These are phyloP conservation scores for Porites cylindrica DNA, from an alignment of 92 coral and sea anemone genomes.

Conservation along the genomic window DNA sequence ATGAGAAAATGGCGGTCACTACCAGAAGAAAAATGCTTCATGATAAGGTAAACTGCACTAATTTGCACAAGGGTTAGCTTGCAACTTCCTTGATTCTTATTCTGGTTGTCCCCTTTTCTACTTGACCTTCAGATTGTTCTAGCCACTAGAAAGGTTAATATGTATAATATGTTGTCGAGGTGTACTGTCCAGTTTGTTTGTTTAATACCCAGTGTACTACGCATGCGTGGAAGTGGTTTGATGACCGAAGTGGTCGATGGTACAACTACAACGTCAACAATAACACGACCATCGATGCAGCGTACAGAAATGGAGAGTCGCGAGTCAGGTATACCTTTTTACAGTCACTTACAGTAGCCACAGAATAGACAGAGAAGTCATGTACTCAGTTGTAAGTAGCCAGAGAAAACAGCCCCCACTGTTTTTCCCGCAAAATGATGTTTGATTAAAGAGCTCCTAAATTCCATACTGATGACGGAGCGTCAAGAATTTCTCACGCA, in stretches of 20 bases:
- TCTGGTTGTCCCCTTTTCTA: neutral
- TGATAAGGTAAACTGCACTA: slow-evolving; percentile 75
- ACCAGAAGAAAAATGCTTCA: slow-evolving; percentile 82
- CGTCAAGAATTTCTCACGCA: too few species aligned
- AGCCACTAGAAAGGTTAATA: too few species aligned
- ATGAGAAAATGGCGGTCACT: slow-evolving; percentile 90
- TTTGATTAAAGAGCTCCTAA: too few species aligned
- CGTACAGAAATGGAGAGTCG: slow-evolving; percentile 91
- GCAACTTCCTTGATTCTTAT: neutral
- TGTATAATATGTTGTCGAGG: too few species aligned
- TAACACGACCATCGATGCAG: slow-evolving; percentile 86
- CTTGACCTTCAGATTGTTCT: too few species aligned
- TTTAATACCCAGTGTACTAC: slow-evolving; percentile 77
- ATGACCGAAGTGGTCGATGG: slow-evolving; percentile 99
- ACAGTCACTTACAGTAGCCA: neutral
- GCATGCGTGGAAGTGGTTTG: slow-evolving; percentile 98
- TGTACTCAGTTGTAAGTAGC: too few species aligned
- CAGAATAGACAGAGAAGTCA: too few species aligned
- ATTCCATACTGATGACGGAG: too few species aligned
- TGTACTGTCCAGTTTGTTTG: neutral
- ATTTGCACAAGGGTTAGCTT: neutral
- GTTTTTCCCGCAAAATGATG: too few species aligned
- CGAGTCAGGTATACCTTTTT: slow-evolving; percentile 67
- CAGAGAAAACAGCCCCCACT: too few species aligned
- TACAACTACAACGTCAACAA: slow-evolving; percentile 92